A percentile compares a stretch with the other conserved stretches of the same genome.
Conservation (phyloP, 2,888 invertebrate genomes). For the Pollenia labialis region DNA sequence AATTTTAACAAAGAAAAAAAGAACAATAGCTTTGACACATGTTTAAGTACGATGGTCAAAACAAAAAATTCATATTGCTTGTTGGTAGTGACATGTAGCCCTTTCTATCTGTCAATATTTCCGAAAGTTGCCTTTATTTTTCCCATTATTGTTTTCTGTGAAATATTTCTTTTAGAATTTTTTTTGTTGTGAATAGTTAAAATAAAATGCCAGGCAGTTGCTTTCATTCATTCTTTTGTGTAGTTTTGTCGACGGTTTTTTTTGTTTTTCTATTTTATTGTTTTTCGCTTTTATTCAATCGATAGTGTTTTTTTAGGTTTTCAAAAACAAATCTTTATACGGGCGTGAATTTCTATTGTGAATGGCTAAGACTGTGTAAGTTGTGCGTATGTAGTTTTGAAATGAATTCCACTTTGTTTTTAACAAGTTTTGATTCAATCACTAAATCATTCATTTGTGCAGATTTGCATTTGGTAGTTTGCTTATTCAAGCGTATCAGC, state of each 20-base stretch:
- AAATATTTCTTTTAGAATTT: neutral
- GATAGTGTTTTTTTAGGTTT: slow-evolving; percentile 16
- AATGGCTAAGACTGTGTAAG: neutral
- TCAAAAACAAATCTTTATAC: slow-evolving; percentile 19
- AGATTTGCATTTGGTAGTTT: neutral
- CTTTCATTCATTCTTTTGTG: slow-evolving; percentile 2
- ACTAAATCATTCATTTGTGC: slow-evolving; percentile 19
- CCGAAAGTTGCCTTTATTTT: neutral
- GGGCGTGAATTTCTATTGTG: slow-evolving; percentile 9
- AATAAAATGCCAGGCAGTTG: slow-evolving; percentile 15
- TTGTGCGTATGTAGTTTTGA: neutral
- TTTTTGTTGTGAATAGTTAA: neutral
- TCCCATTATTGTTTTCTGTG: slow-evolving; percentile 14
- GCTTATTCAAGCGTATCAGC: slow-evolving; percentile 6
- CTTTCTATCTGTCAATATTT: slow-evolving; percentile 6
- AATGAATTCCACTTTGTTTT: neutral
- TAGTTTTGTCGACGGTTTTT: neutral
- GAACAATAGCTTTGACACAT: neutral
- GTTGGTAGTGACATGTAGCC: slow-evolving; percentile 26
- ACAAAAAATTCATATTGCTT: neutral
- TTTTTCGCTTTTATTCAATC: slow-evolving; percentile 2
- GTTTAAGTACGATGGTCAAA: slow-evolving; percentile 2
- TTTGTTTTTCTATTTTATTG: neutral
- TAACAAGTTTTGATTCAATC: neutral
- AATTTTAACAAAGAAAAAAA: neutral